Percentiles rank a stretch among this genome's conserved stretches.
Conservation (phyloP, 2,888 invertebrate genomes). For the Hecatera dysodea region DNA sequence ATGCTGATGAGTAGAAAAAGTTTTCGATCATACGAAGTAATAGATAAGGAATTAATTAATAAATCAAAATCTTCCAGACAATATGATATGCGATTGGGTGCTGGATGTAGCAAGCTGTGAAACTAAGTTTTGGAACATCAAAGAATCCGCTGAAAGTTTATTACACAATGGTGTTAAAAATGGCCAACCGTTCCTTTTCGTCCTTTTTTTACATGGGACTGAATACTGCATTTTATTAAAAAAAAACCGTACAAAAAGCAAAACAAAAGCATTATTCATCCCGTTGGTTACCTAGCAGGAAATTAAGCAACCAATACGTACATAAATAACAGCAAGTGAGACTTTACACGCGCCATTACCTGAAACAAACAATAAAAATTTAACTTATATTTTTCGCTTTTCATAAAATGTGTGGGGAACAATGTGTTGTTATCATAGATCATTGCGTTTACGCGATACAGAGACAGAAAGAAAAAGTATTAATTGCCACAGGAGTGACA, state of each 20-base stretch:
- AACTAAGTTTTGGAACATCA: too few species aligned
- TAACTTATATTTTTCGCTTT: conserved; percentile 62
- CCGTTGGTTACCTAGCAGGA: conserved; percentile 70
- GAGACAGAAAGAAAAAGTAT: neutral
- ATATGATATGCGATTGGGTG: too few species aligned
- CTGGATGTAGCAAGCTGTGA: too few species aligned
- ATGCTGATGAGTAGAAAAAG: too few species aligned
- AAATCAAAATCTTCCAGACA: too few species aligned
- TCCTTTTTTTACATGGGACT: neutral
- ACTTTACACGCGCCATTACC: conserved; percentile 83
- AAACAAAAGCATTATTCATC: conserved; percentile 66
- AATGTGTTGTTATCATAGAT: conserved; percentile 6
- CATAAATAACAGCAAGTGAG: conserved; percentile 77
- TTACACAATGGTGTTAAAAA: too few species aligned
- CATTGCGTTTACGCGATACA: too few species aligned
- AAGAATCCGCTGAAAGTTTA: neutral
- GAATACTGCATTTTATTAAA: neutral
- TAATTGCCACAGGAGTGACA: too few species aligned
- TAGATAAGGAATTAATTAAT: too few species aligned
- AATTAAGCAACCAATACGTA: conserved; percentile 79
- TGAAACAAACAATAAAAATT: conserved; percentile 82
- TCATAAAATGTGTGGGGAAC: conserved; percentile 21
- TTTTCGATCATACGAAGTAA: too few species aligned
- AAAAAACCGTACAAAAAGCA: neutral
- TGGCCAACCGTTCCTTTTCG: neutral